Evolutionary conservation across 2,888 invertebrate species (phyloP).

Genomic region (Chalcis sispes): DNA sequence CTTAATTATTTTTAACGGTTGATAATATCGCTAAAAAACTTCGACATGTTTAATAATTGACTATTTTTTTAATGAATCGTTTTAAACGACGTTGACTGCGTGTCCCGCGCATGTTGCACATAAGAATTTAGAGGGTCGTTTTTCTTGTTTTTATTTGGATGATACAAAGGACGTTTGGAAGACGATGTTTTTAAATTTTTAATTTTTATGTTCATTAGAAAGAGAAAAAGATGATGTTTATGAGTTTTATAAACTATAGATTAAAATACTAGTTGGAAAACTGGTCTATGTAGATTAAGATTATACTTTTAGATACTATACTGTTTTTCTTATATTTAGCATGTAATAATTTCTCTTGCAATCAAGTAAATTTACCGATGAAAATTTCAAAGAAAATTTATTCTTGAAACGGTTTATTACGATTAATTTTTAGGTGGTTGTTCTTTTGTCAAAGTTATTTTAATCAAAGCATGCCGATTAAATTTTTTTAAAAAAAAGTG

Average conservation of each 20-base stretch:
- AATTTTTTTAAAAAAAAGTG: constrained; percentile 26
- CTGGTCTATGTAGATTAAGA: constrained; percentile 32
- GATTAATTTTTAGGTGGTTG: constrained; percentile 38
- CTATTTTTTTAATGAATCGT: constrained; percentile 50
- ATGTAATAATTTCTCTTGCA: constrained; percentile 44
- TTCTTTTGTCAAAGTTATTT: constrained; percentile 34
- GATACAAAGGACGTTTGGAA: constrained; percentile 45
- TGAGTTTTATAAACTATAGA: constrained; percentile 14
- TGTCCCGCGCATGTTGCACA: constrained; percentile 42
- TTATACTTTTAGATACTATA: constrained; percentile 41
- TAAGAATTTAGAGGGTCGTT: constrained; percentile 52
- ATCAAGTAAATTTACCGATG: constrained; percentile 40
- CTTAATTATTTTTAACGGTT: constrained; percentile 35
- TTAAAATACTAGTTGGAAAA: constrained; percentile 7
- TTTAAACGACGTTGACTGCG: constrained; percentile 24
- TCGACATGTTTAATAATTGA: constrained; percentile 15
- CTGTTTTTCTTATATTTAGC: constrained; percentile 29
- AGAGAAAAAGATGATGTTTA: constrained; percentile 17
- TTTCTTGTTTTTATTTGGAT: constrained; percentile 31
- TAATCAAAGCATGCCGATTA: constrained; percentile 47
- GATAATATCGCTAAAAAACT: constrained; percentile 5
- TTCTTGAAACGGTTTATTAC: constrained; percentile 22
- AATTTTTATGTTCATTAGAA: constrained; percentile 26
- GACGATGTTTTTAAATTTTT: constrained; percentile 43
- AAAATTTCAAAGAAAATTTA: constrained; percentile 10